These are phyloP conservation scores for Drosophila bifasciata DNA, from an alignment of 1,140 invertebrate species.

Conservation along the genomic window DNA sequence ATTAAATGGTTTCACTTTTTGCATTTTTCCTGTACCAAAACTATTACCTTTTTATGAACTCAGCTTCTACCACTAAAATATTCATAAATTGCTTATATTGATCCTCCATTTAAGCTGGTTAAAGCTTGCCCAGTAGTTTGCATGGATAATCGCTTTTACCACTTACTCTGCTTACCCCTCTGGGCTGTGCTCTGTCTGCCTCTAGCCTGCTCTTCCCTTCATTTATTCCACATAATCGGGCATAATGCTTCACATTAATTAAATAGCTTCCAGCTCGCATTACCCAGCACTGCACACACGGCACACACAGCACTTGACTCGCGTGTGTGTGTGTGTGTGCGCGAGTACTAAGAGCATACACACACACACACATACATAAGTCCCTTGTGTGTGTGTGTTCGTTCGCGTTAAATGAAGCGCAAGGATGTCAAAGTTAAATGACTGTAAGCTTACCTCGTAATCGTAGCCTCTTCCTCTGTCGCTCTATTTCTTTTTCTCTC, in stretches of 20 bases:
- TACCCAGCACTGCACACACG: constrained; percentile 14
- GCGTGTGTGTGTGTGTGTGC: no score
- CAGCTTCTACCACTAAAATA: no score
- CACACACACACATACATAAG: neutral
- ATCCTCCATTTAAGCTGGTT: constrained; percentile 16
- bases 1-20: no score
- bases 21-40: no score
- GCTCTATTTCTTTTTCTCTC: neutral
- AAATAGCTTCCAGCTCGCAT: constrained; percentile 39
- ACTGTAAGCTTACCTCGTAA: constrained; percentile 29
- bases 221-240: constrained; percentile 49
- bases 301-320: neutral
- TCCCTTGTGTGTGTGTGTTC: constrained; percentile 7
- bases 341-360: neutral
- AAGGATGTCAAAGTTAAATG: constrained; percentile 56
- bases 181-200: no score
- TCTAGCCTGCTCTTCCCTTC: neutral
- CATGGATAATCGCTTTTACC: constrained; percentile 20
- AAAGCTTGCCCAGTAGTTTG: neutral
- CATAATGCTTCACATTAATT: constrained; percentile 68
- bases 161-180: neutral
- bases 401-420: constrained; percentile 40
- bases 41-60: no score
- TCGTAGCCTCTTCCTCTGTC: neutral
- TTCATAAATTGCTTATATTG: no score